Percentiles rank a stretch among this genome's conserved stretches.
Evolutionary conservation across 2,113 vertebrate genomes (phyloP).

Genomic region (Stercorarius parasiticus): DNA sequence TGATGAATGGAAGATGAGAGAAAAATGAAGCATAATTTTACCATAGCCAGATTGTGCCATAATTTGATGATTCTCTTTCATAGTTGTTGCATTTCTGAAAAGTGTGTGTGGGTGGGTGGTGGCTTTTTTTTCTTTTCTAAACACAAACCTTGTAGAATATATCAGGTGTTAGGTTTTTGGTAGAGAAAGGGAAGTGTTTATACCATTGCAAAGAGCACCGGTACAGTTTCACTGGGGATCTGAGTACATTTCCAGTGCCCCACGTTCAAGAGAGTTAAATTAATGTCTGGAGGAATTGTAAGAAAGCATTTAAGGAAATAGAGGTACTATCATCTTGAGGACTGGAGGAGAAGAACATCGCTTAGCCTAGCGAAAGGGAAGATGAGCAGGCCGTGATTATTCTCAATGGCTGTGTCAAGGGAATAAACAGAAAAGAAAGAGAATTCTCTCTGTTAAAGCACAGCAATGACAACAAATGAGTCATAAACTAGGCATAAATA

Average conservation of each 20-base stretch:
- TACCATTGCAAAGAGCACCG: not conserved
- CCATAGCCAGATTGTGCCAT: not conserved
- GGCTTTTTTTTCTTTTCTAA: not conserved
- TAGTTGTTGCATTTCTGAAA: not conserved
- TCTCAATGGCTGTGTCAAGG: not conserved
- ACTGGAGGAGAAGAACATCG: not conserved
- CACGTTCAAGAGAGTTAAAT: not conserved
- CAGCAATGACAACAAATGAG: not conserved
- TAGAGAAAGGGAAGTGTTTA: not conserved
- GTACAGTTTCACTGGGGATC: not conserved
- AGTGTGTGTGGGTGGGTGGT: accelerated
- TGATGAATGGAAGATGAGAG: not conserved
- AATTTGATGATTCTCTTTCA: not conserved
- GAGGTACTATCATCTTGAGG: not conserved
- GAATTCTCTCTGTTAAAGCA: not conserved
- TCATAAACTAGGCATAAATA: not conserved
- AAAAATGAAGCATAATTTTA: not conserved
- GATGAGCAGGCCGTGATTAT: not conserved
- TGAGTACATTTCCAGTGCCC: not conserved
- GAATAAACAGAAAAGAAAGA: not conserved
- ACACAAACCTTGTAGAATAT: not conserved
- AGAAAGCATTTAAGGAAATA: not conserved
- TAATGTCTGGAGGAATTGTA: not conserved
- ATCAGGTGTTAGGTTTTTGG: not conserved
- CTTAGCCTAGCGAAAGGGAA: not conserved